A percentile compares a stretch with the other conserved stretches of the same genome.
These are phyloP conservation scores for Eospalax fontanierii DNA, from an alignment of 2,797 vertebrate genomes.

Conservation along the genomic window DNA sequence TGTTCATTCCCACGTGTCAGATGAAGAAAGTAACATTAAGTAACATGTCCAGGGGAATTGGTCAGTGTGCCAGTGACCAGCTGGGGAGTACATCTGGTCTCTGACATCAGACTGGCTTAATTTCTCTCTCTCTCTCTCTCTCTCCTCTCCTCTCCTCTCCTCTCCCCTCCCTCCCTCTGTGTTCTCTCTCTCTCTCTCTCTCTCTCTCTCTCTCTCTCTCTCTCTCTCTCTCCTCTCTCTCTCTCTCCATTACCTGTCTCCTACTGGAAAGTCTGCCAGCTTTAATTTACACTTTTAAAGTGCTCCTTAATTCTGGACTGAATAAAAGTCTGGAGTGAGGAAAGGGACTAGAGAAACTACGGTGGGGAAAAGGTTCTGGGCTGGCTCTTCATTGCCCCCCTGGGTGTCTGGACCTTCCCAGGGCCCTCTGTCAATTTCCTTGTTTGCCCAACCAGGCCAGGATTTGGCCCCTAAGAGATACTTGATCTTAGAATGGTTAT, in stretches of 20 bases:
- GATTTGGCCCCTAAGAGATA: neutral
- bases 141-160: too few relatives aligned
- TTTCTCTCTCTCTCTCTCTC: too few relatives aligned
- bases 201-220: too few relatives aligned
- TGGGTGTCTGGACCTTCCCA: neutral
- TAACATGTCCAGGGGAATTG: neutral
- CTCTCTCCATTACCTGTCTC: neutral
- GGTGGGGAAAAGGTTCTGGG: neutral
- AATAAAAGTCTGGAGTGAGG: neutral
- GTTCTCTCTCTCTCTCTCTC: too few relatives aligned
- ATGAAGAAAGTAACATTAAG: neutral
- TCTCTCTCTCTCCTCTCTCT: neutral
- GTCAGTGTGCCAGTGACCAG: neutral
- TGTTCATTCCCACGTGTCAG: neutral
- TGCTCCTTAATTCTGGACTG: conserved; percentile 28
- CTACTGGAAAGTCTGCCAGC: neutral
- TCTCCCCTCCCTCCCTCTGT: too few relatives aligned
- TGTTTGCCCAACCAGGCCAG: neutral
- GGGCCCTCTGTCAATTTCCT: neutral
- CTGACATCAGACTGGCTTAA: neutral
- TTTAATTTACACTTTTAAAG: neutral
- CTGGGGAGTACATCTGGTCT: neutral
- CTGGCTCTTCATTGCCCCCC: neutral
- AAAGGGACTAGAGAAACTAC: neutral
- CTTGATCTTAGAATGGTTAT: neutral